Base-by-base conservation (phyloP, 2,888 invertebrate species). In the Lasioglossum morio region DNA sequence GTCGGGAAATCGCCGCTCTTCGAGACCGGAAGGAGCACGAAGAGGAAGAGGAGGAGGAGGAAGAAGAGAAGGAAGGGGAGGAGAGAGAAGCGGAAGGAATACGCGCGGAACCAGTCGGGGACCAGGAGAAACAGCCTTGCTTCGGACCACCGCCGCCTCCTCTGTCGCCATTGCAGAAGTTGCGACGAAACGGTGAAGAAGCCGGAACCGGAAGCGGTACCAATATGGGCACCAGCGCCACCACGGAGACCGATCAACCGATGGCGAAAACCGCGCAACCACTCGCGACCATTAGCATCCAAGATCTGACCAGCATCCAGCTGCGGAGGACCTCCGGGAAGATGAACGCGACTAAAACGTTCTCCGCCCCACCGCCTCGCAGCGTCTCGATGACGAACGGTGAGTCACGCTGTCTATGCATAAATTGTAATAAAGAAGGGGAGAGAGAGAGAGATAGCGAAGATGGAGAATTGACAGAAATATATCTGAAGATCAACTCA, bases 271-370 rank as follows among this genome's bases (percentile, higher is more conserved):
- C 96, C 79, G 92, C 92, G 14, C 98, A 98, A 94, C 98, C 98
- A 0, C 95, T 98, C n/a, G 98, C 98, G 0, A 97, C 98, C 78
- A 98, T 98, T 94, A 98, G 98, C 94, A 98, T 97, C 93, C 98
- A 98, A 89, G 98, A 98, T 93, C 96, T 98, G 48, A 97, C 98
- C 91, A 97, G 98, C 86, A 98, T 98, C 0, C 97, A 97, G 95
- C 95, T 98, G 87, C 96, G 98, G 73, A 97, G 98, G 89, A 97
- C 97, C 12, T 97, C 97, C 85, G 89, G 91, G 23, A 97, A 97
- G 91, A 97, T 98, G 94, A 96, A 97, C 86, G 97, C 98, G 23
- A 96, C 97, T 4, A 98, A 98, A 95, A 98, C 98, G 0, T 96
- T 98, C 92, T 98, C 98, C n/a, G 98, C 98, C n/a, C 97, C 98